Conservation (phyloP, 2,797 vertebrate genomes). For the Melanotaenia boesemani region DNA sequence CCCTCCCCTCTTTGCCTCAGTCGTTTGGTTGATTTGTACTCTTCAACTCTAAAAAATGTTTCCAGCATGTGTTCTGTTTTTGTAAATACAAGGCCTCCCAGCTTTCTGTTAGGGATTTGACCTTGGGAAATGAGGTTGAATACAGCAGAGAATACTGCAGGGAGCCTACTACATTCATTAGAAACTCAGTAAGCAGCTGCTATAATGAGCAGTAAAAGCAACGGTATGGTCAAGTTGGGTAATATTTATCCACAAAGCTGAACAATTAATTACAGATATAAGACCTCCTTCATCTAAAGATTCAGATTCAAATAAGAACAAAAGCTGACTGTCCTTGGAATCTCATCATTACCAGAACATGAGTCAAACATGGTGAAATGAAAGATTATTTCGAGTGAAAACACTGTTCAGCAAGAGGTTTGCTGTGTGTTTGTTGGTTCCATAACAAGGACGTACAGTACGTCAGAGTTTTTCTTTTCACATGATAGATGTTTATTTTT, state of each 20-base stretch:
- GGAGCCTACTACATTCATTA: constrained; percentile 18
- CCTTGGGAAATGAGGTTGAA: constrained; percentile 32
- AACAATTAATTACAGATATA: not conserved
- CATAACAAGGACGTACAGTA: too few relatives aligned
- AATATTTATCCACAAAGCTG: constrained; percentile 14
- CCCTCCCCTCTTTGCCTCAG: not conserved
- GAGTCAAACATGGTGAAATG: not conserved
- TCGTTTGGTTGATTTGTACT: not conserved
- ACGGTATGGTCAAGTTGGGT: not conserved
- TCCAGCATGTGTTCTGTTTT: not conserved
- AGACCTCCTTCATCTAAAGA: not conserved
- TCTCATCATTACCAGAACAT: not conserved
- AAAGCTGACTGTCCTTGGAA: not conserved
- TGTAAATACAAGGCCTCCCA: constrained; percentile 12
- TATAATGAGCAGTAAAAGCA: constrained; percentile 15
- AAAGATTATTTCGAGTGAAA: too few relatives aligned
- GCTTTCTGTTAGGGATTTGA: constrained; percentile 2
- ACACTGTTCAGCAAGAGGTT: too few relatives aligned
- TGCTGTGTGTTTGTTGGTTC: too few relatives aligned
- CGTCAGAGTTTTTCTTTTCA: too few relatives aligned
- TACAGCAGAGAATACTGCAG: constrained; percentile 7
- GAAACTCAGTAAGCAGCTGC: constrained; percentile 7
- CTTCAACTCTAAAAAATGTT: constrained; percentile 4
- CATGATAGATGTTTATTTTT: too few relatives aligned
- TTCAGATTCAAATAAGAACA: not conserved